These are phyloP conservation scores for Brachionus rubens DNA, from an alignment of 1,140 invertebrate species.

Conservation along the genomic window DNA sequence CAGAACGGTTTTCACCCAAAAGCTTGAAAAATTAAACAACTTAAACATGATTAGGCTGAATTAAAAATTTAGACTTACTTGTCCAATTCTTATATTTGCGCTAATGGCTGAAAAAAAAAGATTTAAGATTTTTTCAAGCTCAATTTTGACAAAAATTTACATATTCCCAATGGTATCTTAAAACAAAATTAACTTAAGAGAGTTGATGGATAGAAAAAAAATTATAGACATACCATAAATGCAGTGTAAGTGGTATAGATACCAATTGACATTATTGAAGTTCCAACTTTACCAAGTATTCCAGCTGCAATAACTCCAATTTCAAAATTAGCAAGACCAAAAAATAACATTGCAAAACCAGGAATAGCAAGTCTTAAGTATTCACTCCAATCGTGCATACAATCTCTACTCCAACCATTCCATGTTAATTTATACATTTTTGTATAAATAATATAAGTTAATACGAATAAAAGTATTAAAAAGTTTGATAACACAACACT, in stretches of 20 bases:
- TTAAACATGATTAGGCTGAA: background rate
- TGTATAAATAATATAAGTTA: background rate
- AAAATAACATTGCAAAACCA: conserved; percentile 22
- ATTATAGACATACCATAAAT: conserved; percentile 24
- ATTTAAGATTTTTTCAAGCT: background rate
- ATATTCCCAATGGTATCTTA: conserved; percentile 25
- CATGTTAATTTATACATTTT: conserved; percentile 33
- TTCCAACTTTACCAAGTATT: conserved; percentile 33
- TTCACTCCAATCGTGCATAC: conserved; percentile 11
- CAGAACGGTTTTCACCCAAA: conserved; percentile 5
- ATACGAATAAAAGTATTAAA: background rate
- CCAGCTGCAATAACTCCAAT: conserved; percentile 32
- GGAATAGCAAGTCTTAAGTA: conserved; percentile 44
- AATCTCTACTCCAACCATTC: conserved; percentile 27
- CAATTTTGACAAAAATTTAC: conserved; percentile 5
- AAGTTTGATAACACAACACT: conserved; percentile 18
- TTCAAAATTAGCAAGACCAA: conserved; percentile 25
- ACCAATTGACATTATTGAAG: conserved; percentile 38
- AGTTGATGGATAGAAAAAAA: background rate
- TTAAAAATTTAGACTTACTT: background rate
- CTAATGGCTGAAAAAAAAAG: conserved; percentile 8
- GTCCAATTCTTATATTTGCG: conserved; percentile 27
- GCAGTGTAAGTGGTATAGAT: conserved; percentile 7
- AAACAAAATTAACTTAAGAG: background rate
- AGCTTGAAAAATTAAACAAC: background rate